These are phyloP conservation scores for Nasonia longicornis DNA, from an alignment of 1,140 invertebrate genomes.

Conservation along the genomic window DNA sequence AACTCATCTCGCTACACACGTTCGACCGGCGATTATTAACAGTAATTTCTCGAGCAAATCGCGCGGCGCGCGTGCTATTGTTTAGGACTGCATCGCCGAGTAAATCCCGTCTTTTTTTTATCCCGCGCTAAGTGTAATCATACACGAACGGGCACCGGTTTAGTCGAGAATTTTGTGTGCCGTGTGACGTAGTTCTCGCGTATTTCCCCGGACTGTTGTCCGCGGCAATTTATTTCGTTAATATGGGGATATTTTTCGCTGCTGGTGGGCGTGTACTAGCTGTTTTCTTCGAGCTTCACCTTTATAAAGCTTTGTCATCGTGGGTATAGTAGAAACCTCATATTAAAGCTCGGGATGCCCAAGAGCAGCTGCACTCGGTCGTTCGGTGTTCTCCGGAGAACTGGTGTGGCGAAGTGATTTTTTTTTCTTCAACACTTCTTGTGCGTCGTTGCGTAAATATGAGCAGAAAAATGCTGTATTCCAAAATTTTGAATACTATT, in stretches of 20 bases:
- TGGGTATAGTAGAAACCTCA: too few relatives aligned
- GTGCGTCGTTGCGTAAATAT: too few relatives aligned
- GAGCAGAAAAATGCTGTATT: too few relatives aligned
- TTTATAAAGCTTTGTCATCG: too few relatives aligned
- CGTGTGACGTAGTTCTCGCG: too few relatives aligned
- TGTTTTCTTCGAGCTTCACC: too few relatives aligned
- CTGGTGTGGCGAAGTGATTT: too few relatives aligned
- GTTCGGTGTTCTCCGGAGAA: too few relatives aligned
- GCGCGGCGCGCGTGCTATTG: background rate
- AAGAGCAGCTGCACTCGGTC: background rate
- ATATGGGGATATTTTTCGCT: background rate
- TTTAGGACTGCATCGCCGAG: background rate
- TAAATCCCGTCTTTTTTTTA: slow-evolving; percentile 21
- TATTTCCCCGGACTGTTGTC: too few relatives aligned
- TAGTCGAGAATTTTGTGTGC: background rate
- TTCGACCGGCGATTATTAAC: background rate
- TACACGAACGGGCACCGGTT: background rate
- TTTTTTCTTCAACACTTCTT: too few relatives aligned
- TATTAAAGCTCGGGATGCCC: background rate
- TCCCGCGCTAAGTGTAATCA: slow-evolving; percentile 28
- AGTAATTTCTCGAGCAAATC: slow-evolving; percentile 8
- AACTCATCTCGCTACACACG: background rate
- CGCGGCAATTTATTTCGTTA: background rate
- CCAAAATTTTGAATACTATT: too few relatives aligned
- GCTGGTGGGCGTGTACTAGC: too few relatives aligned